Percentiles rank a stretch among this genome's conserved stretches.
Conservation (phyloP, 2,113 vertebrate genomes). For the Zapornia atra region DNA sequence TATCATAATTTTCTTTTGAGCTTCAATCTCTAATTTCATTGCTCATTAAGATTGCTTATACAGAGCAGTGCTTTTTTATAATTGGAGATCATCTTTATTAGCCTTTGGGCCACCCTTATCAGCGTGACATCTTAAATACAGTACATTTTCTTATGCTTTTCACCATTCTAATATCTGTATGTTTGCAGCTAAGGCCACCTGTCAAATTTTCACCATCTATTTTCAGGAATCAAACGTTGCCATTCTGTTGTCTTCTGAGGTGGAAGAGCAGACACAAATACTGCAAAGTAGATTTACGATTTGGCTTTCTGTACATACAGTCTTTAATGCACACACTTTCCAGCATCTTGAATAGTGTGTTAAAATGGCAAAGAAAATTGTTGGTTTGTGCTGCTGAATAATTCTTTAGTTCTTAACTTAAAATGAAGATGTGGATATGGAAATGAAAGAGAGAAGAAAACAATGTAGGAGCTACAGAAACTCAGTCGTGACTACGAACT, state of each 20-base stretch:
- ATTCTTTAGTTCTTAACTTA: not conserved
- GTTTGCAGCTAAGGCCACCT: not conserved
- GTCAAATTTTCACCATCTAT: not conserved
- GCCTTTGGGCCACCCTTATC: not conserved
- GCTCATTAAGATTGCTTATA: conserved; percentile 27
- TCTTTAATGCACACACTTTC: not conserved
- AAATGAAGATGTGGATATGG: conserved; percentile 1
- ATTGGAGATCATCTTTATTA: not conserved
- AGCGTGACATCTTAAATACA: not conserved
- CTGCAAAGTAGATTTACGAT: not conserved
- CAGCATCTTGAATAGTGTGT: not conserved
- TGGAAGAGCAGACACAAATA: not conserved
- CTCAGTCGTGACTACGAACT: conserved; percentile 55
- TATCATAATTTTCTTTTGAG: conserved; percentile 18
- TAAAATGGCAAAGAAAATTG: conserved; percentile 3
- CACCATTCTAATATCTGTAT: not conserved
- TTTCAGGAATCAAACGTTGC: not conserved
- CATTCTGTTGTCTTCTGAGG: not conserved
- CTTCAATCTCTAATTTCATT: conserved; percentile 4
- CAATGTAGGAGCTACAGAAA: conserved; percentile 43
- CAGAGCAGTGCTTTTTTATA: not conserved
- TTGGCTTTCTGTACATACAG: not conserved
- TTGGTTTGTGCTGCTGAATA: conserved; percentile 21
- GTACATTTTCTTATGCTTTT: not conserved
- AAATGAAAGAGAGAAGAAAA: conserved; percentile 51